Conservation (phyloP, 2,113 vertebrate species). For the Ctenodactylus gundi region DNA sequence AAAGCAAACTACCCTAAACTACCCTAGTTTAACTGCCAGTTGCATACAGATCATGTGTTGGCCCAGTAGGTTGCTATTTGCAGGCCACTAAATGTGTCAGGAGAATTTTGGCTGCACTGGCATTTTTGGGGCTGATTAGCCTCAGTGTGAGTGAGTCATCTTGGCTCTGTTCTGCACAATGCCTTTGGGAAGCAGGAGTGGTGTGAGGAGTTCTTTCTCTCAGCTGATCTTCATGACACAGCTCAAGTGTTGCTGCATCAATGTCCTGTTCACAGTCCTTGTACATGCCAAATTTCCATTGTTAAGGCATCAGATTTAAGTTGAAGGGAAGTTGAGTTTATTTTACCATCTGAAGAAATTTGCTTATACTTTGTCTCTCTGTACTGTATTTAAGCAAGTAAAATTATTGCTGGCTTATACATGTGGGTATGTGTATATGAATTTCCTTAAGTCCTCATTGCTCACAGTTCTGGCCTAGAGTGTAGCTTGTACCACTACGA, state of each 20-base stretch:
- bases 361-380: not conserved
- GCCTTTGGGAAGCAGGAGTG: slow-evolving; percentile 4
- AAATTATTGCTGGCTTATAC: not conserved
- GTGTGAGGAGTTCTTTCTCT: not conserved
- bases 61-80: slow-evolving; percentile 33
- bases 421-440: not conserved
- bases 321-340: slow-evolving; percentile 36
- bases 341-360: slow-evolving; percentile 7
- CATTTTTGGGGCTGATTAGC: not conserved
- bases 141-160: not conserved
- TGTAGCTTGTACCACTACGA: not conserved
- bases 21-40: not conserved
- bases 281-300: not conserved
- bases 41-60: not conserved
- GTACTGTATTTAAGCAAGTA: slow-evolving; percentile 25
- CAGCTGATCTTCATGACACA: not conserved
- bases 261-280: slow-evolving; percentile 2
- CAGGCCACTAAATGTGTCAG: slow-evolving; percentile 10
- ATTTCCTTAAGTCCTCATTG: not conserved
- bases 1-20: not conserved
- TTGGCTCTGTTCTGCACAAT: not conserved
- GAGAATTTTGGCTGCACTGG: slow-evolving; percentile 10
- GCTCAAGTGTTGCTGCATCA: not conserved
- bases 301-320: slow-evolving; percentile 23
- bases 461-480: not conserved